Base-by-base conservation (phyloP, 2,888 invertebrate genomes). In the Leptinotarsa juncta region DNA sequence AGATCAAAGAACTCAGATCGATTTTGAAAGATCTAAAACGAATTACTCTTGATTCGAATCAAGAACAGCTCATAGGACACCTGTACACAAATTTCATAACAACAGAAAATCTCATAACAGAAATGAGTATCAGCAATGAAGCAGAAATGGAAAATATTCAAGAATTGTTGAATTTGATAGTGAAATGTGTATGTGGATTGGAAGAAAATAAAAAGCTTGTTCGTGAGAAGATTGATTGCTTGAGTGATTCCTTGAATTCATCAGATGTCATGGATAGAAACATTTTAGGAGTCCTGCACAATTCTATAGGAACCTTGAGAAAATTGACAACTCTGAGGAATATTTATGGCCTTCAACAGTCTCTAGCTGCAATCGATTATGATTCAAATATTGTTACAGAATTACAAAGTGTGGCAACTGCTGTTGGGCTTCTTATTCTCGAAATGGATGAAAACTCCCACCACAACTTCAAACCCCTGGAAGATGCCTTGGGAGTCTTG, bases 71-170 rank as follows among this genome's bases (percentile, higher is more conserved):
- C 1, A 48, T 42, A 20, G 57, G 57, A 16, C 16, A 20, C 20
- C 18, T 69, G 18, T 48, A 48, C 12, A 42, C 15, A 5, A 69
- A 69, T 57, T 69, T 69, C 18, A 10, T 18, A 18, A 3, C 4
- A 20, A 42, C 23, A 23, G 49, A 69, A 42, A 48, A 57, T 14
- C 16, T 18, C n/a, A 10, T 68, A 32, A 42, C 23, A 53, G 48
- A 69, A 57, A 62, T 62, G 5, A 16, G 42, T 42, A n/a, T n/a
- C 16, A 48, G 57, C 18, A 57, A 49, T 57, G 53, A 48, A 57
- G 12, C 42, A 4, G 48, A 57, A 57, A 69, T 69, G 4, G 57
- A 57, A 69, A 18, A 18, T 48, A 69, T 69, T 16, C 57, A 69
- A 23, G 48, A 69, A 26, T 20, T 69, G 48, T 16, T 69, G 23